Evolutionary conservation across 2,888 invertebrate genomes (phyloP), one percentile per base, ranked within the genome.

Genomic region (Microplitis manilae): DNA sequence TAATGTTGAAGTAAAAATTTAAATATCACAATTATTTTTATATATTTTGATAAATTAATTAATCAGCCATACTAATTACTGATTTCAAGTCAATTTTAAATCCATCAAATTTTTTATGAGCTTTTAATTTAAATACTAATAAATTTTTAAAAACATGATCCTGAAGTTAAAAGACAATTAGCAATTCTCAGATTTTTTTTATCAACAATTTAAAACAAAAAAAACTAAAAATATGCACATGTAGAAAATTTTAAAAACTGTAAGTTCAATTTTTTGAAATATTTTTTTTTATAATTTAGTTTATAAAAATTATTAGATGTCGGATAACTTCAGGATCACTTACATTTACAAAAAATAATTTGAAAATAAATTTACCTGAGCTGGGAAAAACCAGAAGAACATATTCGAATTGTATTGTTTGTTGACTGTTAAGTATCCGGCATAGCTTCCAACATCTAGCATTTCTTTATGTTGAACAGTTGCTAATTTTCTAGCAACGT

Each of bases 371-470:
- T 79, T 84, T 74, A 88, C 90, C 87, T 93, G 92, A 0, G 96
- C 94, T 0, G 96, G 96, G 87, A 97, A 97, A 87, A 95, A 97
- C 97, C 97, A 97, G 90, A 97, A 96, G 90, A 97, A 97, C 90
- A 96, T 92, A 86, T 97, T 96, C 0, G 96, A 96, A 83, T 95
- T 93, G 85, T 91, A 94, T 0, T 91, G 89, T 84, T 94, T 93
- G 87, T 97, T 94, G 0, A 97, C 97, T 0, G 97, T 97, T 75
- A 97, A 91, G 87, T 94, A 97, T 8, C 96, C 95, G n/a, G 96
- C 92, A 86, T 94, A 95, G 85, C 95, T 95, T 81, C 91, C 92
- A 38, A 94, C 90, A 13, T 92, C 90, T 50, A 91, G 91, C 88
- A 92, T 91, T 70, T 93, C 93, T 62, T 92, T 92, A 82, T 93